phyloP scores from a whole-genome alignment of 2,113 vertebrate genomes.

The Dinomys branickii region DNA sequence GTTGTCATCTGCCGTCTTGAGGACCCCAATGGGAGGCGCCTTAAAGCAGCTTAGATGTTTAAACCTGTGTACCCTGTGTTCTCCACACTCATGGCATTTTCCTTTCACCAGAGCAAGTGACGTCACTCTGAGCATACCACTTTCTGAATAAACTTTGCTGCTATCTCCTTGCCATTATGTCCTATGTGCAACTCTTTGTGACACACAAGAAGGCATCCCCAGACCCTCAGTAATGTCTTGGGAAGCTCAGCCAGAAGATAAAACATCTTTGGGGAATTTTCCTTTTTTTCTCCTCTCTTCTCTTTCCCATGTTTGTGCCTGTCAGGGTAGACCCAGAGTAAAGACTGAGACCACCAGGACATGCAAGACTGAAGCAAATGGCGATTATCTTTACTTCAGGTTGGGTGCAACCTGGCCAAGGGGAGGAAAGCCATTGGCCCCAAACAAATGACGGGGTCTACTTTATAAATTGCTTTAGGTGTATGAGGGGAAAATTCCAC shows the following conservation, averaged over 20 bases:
- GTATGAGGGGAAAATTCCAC: no score
- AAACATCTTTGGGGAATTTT: background rate
- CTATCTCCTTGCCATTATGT: background rate
- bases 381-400: no score
- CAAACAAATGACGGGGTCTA: no score
- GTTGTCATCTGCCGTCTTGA: background rate
- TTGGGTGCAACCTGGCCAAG: no score
- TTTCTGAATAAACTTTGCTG: background rate
- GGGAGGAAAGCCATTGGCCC: no score
- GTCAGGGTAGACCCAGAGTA: no score
- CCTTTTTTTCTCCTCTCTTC: background rate
- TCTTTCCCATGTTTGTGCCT: background rate
- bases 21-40: background rate
- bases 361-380: no score
- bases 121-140: background rate
- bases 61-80: background rate
- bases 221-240: background rate
- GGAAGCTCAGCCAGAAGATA: background rate
- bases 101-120: background rate
- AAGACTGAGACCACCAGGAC: no score
- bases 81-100: background rate
- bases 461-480: no score
- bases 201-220: background rate
- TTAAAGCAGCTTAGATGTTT: background rate
- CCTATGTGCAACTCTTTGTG: background rate